Percentiles rank a stretch among this genome's conserved stretches.
These are phyloP conservation scores for Pygmarrhopalites habei DNA, from an alignment of 1,140 invertebrate genomes.

Conservation along the genomic window DNA sequence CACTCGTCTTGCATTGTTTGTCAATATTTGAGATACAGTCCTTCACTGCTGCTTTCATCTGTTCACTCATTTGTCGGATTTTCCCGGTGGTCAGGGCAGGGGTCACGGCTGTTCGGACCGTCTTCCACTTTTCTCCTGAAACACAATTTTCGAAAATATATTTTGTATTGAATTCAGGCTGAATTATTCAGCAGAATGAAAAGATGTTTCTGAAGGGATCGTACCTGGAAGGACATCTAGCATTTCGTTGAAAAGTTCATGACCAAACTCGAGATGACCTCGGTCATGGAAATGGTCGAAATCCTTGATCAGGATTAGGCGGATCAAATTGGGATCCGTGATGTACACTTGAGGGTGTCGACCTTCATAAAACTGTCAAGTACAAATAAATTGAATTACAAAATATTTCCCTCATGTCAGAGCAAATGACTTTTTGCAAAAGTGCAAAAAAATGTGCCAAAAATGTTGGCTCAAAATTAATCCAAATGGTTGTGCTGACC, in stretches of 20 bases:
- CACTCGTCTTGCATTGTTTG: background rate
- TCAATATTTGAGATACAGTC: slow-evolving; percentile 5
- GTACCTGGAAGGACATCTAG: slow-evolving; percentile 28
- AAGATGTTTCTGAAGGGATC: background rate
- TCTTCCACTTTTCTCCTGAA: slow-evolving; percentile 45
- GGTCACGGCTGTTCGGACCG: slow-evolving; percentile 9
- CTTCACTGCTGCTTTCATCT: slow-evolving; percentile 15
- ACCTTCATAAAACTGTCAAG: too few species aligned
- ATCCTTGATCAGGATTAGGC: slow-evolving; percentile 50
- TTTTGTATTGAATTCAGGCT: background rate
- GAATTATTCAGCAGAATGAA: background rate
- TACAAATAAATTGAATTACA: too few species aligned
- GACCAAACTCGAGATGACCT: slow-evolving; percentile 22
- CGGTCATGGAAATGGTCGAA: slow-evolving; percentile 51
- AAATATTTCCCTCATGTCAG: too few species aligned
- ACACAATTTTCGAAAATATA: slow-evolving; percentile 25
- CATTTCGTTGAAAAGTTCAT: slow-evolving; percentile 28
- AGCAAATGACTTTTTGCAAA: too few species aligned
- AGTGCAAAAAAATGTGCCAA: too few species aligned
- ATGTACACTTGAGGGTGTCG: too few species aligned
- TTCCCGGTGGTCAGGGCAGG: slow-evolving; percentile 27
- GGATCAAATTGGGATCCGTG: too few species aligned
- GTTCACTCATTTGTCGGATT: slow-evolving; percentile 12
- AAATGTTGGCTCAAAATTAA: too few species aligned
- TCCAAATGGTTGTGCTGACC: slow-evolving; percentile 5